Conservation (phyloP, 2,888 invertebrate species). For the Rhabditoides inermis region DNA sequence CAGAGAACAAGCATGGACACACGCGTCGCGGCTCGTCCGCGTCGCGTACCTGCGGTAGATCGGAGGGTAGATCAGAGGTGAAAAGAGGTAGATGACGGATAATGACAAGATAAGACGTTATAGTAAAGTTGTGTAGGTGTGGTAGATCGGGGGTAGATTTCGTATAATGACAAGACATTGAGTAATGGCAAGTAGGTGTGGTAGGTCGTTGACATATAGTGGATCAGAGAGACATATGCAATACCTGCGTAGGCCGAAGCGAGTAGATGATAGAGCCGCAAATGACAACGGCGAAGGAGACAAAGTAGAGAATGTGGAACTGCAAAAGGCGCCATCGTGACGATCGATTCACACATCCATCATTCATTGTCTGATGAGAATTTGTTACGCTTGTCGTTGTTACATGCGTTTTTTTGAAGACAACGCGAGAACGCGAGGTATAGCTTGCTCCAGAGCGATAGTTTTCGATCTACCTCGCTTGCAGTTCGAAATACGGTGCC, state of each 20-base stretch:
- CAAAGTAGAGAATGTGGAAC: conserved; percentile 75
- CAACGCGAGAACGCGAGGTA: no score
- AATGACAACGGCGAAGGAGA: conserved; percentile 71
- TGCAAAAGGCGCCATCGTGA: conserved; percentile 57
- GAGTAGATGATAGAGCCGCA: conserved; percentile 58
- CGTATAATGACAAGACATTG: no score
- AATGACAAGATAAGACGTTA: no score
- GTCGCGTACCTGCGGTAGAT: conserved; percentile 27
- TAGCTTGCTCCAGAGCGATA: no score
- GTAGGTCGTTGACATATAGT: neutral
- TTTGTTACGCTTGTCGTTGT: neutral
- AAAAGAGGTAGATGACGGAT: no score
- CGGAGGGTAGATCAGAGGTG: no score
- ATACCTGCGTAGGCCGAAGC: conserved; percentile 29
- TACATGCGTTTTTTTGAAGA: neutral
- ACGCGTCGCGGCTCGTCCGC: conserved; percentile 35
- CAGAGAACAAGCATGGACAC: conserved; percentile 32
- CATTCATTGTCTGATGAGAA: neutral
- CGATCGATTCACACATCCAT: no score
- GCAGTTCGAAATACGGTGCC: no score
- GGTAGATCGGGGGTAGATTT: no score
- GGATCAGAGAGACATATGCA: neutral
- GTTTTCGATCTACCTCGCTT: no score
- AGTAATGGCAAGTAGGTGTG: no score
- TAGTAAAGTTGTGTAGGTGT: no score